phyloP scores from a whole-genome alignment of 1,140 invertebrate species.

The Eciton burchellii region DNA sequence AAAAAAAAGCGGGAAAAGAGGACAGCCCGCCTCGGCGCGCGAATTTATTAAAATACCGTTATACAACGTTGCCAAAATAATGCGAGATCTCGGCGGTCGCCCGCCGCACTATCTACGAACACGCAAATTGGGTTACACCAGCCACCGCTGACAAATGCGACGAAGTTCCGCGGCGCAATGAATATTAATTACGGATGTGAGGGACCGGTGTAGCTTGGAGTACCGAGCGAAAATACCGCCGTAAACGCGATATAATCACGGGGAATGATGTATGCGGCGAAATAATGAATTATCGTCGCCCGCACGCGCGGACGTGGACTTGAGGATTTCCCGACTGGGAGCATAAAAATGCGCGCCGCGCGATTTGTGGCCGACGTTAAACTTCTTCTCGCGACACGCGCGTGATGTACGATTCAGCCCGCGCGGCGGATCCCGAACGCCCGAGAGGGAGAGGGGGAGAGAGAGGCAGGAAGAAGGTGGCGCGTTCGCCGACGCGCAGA shows the following conservation, averaged over 20 bases:
- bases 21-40: neutral
- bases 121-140: slow-evolving; percentile 6
- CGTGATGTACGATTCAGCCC: slow-evolving; percentile 49
- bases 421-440: neutral
- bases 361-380: slow-evolving; percentile 60
- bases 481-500: neutral
- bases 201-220: neutral
- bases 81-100: neutral
- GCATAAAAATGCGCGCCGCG: slow-evolving; percentile 47
- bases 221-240: neutral
- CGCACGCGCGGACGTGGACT: slow-evolving; percentile 36
- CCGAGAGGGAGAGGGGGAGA: neutral
- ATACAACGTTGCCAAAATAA: neutral
- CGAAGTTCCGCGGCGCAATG: slow-evolving; percentile 15
- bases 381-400: slow-evolving; percentile 55
- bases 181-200: slow-evolving; percentile 34
- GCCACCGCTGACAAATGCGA: neutral
- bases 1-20: no score
- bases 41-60: neutral
- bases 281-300: slow-evolving; percentile 71
- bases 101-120: neutral
- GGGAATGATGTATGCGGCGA: slow-evolving; percentile 39
- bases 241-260: slow-evolving; percentile 4
- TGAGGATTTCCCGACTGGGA: slow-evolving; percentile 45
- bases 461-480: no score